Base-by-base conservation (phyloP, 2,888 invertebrate species). In the Dryobotodes eremita region DNA sequence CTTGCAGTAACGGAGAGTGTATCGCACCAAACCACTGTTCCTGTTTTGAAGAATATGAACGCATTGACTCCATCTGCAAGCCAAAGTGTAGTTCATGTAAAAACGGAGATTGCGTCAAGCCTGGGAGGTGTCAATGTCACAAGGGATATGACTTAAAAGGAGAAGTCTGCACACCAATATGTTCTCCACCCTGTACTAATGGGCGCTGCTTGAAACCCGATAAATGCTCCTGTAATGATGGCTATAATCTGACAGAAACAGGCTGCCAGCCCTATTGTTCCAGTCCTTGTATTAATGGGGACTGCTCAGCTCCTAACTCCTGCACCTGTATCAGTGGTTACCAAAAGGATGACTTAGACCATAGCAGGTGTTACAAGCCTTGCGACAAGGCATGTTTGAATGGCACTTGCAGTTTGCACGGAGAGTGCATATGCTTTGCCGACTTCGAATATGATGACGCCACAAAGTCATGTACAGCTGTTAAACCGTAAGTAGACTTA, bases 301-400 rank as follows among this genome's bases (percentile, higher is more conserved):
- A 87, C 10, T 97, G 97, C 79, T 87, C 89, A 2, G 92, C 91
- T 0, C 96, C 97, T 0, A 90, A 95, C 0, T 89, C 85, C 11
- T 93, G 93, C 69, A 77, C 80, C 10, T 93, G 93, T 53, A 50
- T 85, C 1, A 66, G 77, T 3, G 93, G 91, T 0, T 93, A 89
- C 66, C 31, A 13, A 7, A 81, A 79, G 62, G 88, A 91, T n/a
- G 77, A 72, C 1, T 84, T 82, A 1, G 55, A 86, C 4, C 81
- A 88, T 0, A 87, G 84, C 2, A 71, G 86, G 7, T 95, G 95
- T 80, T 84, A 83, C 57, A 93, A 92, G 46, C 89, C 90, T 23
- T 95, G 95, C 62, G 70, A 79, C 2, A 42, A 15, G 7, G 79
- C 81, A 8, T 95, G 95, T 79, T 75, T 82, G 3, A 86, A 92